phyloP scores from a whole-genome alignment of 2,888 invertebrate species.

The Thymelicus acteon region DNA sequence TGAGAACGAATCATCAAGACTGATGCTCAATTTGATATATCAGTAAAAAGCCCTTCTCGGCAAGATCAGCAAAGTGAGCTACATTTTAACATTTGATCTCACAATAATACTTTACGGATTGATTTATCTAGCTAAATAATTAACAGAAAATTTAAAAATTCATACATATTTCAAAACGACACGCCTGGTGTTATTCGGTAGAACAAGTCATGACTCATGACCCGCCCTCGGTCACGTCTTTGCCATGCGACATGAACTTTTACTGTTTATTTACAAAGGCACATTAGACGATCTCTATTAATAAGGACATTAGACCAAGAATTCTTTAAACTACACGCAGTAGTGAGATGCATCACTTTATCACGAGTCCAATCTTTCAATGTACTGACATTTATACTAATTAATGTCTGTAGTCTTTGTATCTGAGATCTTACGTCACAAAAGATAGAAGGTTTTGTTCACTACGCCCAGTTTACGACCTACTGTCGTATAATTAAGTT shows the following conservation, averaged over 20 bases:
- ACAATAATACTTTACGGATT: no score
- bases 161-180: conserved; percentile 13
- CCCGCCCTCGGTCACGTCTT: conserved; percentile 53
- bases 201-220: conserved; percentile 43
- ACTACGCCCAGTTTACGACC: conserved; percentile 21
- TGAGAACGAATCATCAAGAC: no score
- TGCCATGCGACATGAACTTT: conserved; percentile 25
- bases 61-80: no score
- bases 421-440: conserved; percentile 39
- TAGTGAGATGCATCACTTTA: conserved; percentile 39
- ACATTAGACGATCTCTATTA: not conserved
- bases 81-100: no score
- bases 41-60: no score
- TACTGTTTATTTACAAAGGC: not conserved
- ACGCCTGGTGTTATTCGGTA: conserved; percentile 23
- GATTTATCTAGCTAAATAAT: no score
- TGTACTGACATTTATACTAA: conserved; percentile 48
- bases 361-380: conserved; percentile 41
- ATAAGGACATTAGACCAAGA: not conserved
- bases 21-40: no score
- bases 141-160: not conserved
- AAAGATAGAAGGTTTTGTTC: conserved; percentile 32
- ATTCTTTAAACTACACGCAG: not conserved
- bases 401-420: conserved; percentile 48
- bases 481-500: conserved; percentile 31